These are phyloP conservation scores for Ormyrus thymus DNA, from an alignment of 2,888 invertebrate genomes.

Conservation along the genomic window DNA sequence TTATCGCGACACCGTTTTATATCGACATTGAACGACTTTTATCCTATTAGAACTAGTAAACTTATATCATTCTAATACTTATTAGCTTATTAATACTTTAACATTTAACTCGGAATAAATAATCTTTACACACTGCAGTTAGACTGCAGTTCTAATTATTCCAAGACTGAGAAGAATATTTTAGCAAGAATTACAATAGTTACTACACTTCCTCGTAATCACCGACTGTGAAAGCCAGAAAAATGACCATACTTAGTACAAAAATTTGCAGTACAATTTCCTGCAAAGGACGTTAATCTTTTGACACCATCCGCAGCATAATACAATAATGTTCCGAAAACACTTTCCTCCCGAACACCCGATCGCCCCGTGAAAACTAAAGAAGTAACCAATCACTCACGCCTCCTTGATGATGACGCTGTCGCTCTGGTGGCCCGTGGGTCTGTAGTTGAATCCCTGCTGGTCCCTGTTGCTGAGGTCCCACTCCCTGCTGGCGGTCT, in stretches of 20 bases:
- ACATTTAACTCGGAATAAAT: too few relatives aligned
- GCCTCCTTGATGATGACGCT: conserved; percentile 53
- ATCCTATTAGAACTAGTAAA: neutral
- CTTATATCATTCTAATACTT: too few relatives aligned
- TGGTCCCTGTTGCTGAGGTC: conserved; percentile 27
- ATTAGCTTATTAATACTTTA: too few relatives aligned
- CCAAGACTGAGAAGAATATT: too few relatives aligned
- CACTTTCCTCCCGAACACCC: too few relatives aligned
- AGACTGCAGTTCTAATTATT: too few relatives aligned
- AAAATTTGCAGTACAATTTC: neutral
- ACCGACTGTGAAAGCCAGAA: too few relatives aligned
- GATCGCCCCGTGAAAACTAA: neutral
- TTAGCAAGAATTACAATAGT: too few relatives aligned
- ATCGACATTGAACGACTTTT: conserved; percentile 49
- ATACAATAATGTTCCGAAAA: too few relatives aligned
- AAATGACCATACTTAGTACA: neutral
- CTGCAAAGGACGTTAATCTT: neutral
- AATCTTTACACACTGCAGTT: too few relatives aligned
- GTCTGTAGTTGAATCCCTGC: conserved; percentile 22
- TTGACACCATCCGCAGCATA: neutral
- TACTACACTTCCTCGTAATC: too few relatives aligned
- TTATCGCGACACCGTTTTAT: conserved; percentile 21
- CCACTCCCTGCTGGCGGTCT: conserved; percentile 4
- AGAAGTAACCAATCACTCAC: conserved; percentile 29
- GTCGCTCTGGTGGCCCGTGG: conserved; percentile 23